These are phyloP conservation scores for Orchestia grillus DNA, from an alignment of 1,140 invertebrate genomes.

Conservation along the genomic window DNA sequence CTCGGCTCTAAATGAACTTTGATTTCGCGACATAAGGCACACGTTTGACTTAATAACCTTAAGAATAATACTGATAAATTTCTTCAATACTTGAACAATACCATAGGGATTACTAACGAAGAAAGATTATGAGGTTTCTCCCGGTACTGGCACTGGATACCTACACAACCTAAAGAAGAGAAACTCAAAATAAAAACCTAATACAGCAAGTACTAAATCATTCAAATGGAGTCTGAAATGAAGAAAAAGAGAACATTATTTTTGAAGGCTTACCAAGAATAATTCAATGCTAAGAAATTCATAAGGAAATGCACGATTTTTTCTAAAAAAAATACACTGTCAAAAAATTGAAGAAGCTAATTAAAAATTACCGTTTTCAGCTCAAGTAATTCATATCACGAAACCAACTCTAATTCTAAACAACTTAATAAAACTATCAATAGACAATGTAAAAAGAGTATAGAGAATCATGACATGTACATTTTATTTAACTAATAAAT, in stretches of 20 bases:
- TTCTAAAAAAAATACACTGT: no score
- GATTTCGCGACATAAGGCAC: conserved; percentile 40
- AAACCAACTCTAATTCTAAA: not conserved
- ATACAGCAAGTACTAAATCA: conserved; percentile 47
- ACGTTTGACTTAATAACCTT: conserved; percentile 22
- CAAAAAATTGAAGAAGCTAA: no score
- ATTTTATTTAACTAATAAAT: no score
- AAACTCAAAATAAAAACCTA: conserved; percentile 41
- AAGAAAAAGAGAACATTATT: not conserved
- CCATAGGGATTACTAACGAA: not conserved
- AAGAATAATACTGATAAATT: conserved; percentile 36
- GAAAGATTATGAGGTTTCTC: not conserved
- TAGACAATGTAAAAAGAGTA: no score
- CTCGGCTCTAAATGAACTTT: conserved; percentile 25
- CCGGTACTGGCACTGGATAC: not conserved
- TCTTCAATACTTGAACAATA: conserved; percentile 25
- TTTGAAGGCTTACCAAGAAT: not conserved
- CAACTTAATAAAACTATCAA: no score
- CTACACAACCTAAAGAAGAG: conserved; percentile 32
- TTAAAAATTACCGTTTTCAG: not conserved
- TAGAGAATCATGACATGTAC: no score
- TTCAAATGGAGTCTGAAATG: conserved; percentile 42
- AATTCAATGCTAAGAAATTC: not conserved
- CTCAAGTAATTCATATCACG: not conserved
- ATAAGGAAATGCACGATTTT: no score